A percentile compares a stretch with the other conserved stretches of the same genome.
These are phyloP conservation scores for Acronicta leporina DNA, from an alignment of 2,888 invertebrate species.

Conservation along the genomic window DNA sequence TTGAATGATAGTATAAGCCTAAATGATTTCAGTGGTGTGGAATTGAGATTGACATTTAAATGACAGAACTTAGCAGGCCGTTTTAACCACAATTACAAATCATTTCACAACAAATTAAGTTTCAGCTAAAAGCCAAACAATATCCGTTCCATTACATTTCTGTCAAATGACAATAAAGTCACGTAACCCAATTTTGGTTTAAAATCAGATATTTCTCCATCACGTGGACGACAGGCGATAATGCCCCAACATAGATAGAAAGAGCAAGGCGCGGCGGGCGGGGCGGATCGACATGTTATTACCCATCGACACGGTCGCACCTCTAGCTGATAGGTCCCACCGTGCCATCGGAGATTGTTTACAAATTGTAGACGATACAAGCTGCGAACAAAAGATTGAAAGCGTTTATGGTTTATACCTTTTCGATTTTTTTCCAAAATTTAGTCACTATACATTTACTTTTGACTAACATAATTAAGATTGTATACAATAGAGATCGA, in stretches of 20 bases:
- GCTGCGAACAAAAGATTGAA: no score
- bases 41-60: no score
- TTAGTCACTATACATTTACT: no score
- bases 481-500: neutral
- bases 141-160: constrained; percentile 20
- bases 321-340: constrained; percentile 3
- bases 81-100: no score
- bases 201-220: constrained; percentile 33
- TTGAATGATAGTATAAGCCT: no score
- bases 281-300: constrained; percentile 33
- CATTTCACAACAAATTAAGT: no score
- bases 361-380: constrained; percentile 12
- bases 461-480: neutral
- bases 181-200: constrained; percentile 9
- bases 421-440: no score
- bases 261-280: neutral
- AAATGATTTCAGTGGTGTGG: no score
- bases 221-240: constrained; percentile 21
- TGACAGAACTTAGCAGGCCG: no score
- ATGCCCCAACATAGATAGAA: constrained; percentile 38
- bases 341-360: constrained; percentile 6
- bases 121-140: neutral
- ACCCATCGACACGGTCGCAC: constrained; percentile 23
- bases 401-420: no score
- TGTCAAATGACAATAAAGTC: constrained; percentile 26